Percentiles rank a stretch among this genome's conserved stretches.
Conservation (phyloP, 2,797 vertebrate species). For the Catostomus latipinnis region DNA sequence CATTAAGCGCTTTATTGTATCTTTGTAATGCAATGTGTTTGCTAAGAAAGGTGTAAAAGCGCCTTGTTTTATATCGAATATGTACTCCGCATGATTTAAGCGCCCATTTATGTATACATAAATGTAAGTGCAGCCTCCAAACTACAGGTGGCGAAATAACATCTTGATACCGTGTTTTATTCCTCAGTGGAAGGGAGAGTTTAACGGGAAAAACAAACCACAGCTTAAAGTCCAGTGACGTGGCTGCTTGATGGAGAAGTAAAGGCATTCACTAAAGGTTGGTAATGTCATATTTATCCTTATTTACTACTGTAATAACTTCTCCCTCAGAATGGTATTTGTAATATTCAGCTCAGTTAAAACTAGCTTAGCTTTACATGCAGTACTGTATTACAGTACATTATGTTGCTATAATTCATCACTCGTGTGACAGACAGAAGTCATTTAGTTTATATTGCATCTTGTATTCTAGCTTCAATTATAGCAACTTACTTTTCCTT, state of each 20-base stretch:
- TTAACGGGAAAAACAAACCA: constrained; percentile 55
- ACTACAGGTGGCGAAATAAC: constrained; percentile 37
- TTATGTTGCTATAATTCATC: background rate
- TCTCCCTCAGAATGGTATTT: background rate
- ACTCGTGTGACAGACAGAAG: background rate
- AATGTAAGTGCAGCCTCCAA: background rate
- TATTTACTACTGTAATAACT: background rate
- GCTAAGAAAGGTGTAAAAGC: too few relatives aligned
- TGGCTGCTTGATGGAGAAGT: constrained; percentile 31
- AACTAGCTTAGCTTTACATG: constrained; percentile 10
- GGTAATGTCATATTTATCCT: background rate
- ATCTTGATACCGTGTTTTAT: background rate
- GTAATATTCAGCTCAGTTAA: background rate
- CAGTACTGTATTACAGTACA: background rate
- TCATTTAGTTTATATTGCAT: background rate
- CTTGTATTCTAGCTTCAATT: background rate
- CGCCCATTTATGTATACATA: background rate
- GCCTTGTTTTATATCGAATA: too few relatives aligned
- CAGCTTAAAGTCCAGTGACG: constrained; percentile 49
- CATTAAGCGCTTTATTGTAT: too few relatives aligned
- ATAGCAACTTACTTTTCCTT: background rate
- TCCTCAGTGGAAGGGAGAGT: constrained; percentile 2
- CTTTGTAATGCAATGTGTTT: too few relatives aligned
- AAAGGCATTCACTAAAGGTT: constrained; percentile 17
- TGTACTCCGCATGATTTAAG: too few relatives aligned